Conservation (phyloP, 2,113 vertebrate genomes). For the Uropsilus gracilis region DNA sequence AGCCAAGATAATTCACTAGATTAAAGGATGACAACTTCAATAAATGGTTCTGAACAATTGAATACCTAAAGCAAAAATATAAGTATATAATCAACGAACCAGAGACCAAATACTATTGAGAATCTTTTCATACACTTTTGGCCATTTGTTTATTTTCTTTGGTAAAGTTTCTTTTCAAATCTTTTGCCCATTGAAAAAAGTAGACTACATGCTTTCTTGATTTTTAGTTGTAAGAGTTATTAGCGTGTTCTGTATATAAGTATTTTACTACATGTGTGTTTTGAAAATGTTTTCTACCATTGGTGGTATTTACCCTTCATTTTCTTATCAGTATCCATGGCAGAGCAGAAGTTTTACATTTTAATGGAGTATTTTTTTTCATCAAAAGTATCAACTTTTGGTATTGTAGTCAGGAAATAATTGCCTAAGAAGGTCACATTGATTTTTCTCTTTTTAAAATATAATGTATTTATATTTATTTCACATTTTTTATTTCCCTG, state of each 20-base stretch:
- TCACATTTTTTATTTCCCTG: neutral
- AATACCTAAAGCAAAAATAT: neutral
- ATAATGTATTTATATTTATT: too few relatives aligned
- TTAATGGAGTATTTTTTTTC: neutral
- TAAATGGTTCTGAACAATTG: neutral
- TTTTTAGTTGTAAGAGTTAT: neutral
- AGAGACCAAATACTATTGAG: neutral
- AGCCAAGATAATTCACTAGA: neutral
- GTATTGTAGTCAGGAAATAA: neutral
- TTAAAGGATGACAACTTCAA: neutral
- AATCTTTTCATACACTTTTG: neutral
- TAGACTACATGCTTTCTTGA: neutral
- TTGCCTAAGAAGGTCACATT: neutral
- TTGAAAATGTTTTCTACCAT: neutral
- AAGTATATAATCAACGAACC: neutral
- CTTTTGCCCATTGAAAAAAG: neutral
- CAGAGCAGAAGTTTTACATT: neutral
- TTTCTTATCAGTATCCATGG: neutral
- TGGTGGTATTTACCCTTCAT: neutral
- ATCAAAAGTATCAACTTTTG: neutral
- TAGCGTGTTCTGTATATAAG: neutral
- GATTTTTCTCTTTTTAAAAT: neutral
- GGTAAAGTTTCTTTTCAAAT: neutral
- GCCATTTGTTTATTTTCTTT: neutral
- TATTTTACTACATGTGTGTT: neutral